phyloP scores from a whole-genome alignment of 1,140 invertebrate species.

The Geopemphigus sp. region DNA sequence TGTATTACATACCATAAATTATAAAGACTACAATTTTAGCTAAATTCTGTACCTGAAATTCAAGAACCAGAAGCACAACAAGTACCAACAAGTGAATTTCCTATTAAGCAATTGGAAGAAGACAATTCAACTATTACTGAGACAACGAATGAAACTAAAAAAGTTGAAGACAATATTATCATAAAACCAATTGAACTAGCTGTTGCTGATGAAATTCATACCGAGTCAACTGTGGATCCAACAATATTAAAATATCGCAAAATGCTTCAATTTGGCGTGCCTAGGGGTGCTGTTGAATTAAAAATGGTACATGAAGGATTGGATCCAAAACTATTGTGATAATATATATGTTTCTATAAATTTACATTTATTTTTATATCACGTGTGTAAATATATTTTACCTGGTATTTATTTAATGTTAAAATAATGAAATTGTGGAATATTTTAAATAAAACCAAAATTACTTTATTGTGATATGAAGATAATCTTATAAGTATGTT shows the following conservation, averaged over 20 bases:
- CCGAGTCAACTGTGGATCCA: conserved; percentile 56
- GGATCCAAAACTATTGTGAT: conserved; percentile 64
- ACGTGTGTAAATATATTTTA: too few relatives aligned
- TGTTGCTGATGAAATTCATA: conserved; percentile 27
- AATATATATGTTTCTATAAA: not conserved
- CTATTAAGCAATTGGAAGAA: not conserved
- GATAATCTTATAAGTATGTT: too few relatives aligned
- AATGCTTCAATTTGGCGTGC: conserved; percentile 85
- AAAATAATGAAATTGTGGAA: too few relatives aligned
- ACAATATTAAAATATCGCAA: conserved; percentile 78
- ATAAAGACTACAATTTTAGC: conserved; percentile 58
- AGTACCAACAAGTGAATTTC: not conserved
- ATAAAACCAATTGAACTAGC: conserved; percentile 12
- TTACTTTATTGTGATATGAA: too few relatives aligned
- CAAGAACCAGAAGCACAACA: conserved; percentile 56
- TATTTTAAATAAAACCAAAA: too few relatives aligned
- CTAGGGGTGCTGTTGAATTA: conserved; percentile 71
- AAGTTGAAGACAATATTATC: not conserved
- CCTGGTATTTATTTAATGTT: too few relatives aligned
- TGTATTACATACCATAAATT: not conserved
- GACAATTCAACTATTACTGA: not conserved
- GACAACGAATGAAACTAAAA: not conserved
- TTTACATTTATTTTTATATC: not conserved
- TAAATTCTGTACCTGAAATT: conserved; percentile 70
- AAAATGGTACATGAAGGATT: conserved; percentile 81